These are phyloP conservation scores for Ernsta delagoae DNA, from an alignment of 2,888 invertebrate species.

Conservation along the genomic window DNA sequence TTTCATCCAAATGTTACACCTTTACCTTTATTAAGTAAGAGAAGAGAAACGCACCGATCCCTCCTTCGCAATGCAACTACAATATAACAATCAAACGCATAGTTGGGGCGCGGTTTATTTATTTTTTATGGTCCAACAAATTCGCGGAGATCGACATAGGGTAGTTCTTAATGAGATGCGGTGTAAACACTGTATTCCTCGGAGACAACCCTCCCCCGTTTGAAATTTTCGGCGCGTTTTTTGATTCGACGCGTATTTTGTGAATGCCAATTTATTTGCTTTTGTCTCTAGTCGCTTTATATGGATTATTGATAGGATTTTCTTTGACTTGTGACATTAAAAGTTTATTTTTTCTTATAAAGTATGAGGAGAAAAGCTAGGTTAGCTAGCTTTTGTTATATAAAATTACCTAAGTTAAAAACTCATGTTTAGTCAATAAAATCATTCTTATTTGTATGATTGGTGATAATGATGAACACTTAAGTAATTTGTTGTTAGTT, in stretches of 20 bases:
- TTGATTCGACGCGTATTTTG: slow-evolving; percentile 48
- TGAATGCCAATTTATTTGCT: slow-evolving; percentile 33
- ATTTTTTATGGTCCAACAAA: slow-evolving; percentile 71
- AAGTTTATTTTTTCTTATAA: too few relatives aligned
- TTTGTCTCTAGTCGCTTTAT: neutral
- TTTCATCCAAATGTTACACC: too few relatives aligned
- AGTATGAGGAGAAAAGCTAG: too few relatives aligned
- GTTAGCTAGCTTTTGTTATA: too few relatives aligned
- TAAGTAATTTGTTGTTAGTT: too few relatives aligned
- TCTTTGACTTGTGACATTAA: neutral
- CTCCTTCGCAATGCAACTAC: slow-evolving; percentile 12
- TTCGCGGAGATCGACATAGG: slow-evolving; percentile 52
- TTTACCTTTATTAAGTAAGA: too few relatives aligned
- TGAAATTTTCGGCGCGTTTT: slow-evolving; percentile 43
- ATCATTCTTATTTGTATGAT: too few relatives aligned
- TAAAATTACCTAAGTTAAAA: too few relatives aligned
- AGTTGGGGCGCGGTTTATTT: slow-evolving; percentile 62
- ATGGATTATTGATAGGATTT: slow-evolving; percentile 16
- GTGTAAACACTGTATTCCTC: slow-evolving; percentile 71
- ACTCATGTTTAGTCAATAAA: too few relatives aligned
- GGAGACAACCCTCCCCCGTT: slow-evolving; percentile 52
- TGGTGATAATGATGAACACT: too few relatives aligned
- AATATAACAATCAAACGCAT: slow-evolving; percentile 50
- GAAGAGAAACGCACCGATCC: too few relatives aligned
- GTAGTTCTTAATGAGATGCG: slow-evolving; percentile 74